phyloP scores from a whole-genome alignment of 2,113 vertebrate species.

The Trogon surrucura region DNA sequence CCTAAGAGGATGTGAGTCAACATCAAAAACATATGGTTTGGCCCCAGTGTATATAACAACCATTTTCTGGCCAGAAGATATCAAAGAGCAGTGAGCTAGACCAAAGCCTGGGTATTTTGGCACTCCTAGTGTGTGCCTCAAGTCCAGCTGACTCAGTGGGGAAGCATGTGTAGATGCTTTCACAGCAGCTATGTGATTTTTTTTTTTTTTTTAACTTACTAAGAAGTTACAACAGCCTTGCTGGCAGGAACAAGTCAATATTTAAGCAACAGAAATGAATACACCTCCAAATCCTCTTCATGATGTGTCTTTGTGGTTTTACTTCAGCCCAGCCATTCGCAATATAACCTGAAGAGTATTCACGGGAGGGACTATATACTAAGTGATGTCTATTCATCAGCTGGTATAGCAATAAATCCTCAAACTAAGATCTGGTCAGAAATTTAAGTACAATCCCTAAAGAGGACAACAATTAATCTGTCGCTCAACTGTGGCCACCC shows the following conservation, averaged over 20 bases:
- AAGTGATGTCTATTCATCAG: background rate
- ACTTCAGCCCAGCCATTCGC: background rate
- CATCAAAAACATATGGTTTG: constrained; percentile 38
- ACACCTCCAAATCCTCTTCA: background rate
- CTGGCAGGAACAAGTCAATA: background rate
- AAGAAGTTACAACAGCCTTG: background rate
- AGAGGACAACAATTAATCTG: background rate
- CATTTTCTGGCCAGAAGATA: constrained; percentile 34
- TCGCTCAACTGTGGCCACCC: background rate
- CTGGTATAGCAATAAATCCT: background rate
- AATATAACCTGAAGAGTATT: background rate
- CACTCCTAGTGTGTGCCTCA: background rate
- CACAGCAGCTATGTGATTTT: constrained; percentile 21
- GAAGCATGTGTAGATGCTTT: constrained; percentile 32
- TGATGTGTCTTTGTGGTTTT: background rate
- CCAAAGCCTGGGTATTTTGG: constrained; percentile 21
- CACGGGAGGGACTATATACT: background rate
- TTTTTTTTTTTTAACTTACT: background rate
- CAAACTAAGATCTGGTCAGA: background rate
- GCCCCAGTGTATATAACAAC: background rate
- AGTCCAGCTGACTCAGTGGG: constrained; percentile 23
- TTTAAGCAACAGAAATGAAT: background rate
- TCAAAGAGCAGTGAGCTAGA: constrained; percentile 16
- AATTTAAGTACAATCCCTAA: background rate
- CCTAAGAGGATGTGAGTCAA: constrained; percentile 34